phyloP scores from a whole-genome alignment of 2,113 vertebrate genomes.

The Pedionomus torquatus region DNA sequence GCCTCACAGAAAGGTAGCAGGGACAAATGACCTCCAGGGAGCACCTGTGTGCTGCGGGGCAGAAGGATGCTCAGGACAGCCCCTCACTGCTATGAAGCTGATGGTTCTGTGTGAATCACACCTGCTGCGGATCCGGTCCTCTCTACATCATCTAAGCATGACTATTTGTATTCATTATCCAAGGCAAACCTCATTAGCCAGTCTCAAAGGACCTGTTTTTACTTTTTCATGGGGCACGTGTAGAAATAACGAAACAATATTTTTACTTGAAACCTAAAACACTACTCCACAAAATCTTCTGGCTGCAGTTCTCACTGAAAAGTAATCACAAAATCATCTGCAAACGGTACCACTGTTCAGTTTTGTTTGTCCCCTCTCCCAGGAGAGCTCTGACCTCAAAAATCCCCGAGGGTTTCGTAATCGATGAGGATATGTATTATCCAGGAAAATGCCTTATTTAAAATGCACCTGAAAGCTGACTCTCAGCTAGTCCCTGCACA shows the following conservation, averaged over 20 bases:
- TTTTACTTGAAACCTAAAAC: not conserved
- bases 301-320: not conserved
- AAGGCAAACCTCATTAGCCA: not conserved
- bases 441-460: slow-evolving; percentile 10
- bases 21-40: not conserved
- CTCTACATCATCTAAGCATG: not conserved
- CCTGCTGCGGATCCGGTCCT: rapidly evolving
- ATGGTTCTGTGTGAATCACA: not conserved
- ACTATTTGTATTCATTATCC: not conserved
- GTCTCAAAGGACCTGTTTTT: not conserved
- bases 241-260: not conserved
- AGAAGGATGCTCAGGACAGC: not conserved
- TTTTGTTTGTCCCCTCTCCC: not conserved
- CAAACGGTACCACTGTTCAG: not conserved
- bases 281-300: not conserved
- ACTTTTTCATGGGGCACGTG: not conserved
- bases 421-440: not conserved
- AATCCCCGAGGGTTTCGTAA: not conserved
- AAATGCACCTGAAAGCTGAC: slow-evolving; percentile 30
- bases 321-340: not conserved
- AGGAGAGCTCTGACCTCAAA: slow-evolving; percentile 31
- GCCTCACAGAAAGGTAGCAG: not conserved
- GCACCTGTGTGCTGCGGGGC: rapidly evolving
- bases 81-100: not conserved
- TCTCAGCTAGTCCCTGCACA: not conserved